Evolutionary conservation across 2,888 invertebrate species (phyloP).

Genomic region (Drosophila monieri): DNA sequence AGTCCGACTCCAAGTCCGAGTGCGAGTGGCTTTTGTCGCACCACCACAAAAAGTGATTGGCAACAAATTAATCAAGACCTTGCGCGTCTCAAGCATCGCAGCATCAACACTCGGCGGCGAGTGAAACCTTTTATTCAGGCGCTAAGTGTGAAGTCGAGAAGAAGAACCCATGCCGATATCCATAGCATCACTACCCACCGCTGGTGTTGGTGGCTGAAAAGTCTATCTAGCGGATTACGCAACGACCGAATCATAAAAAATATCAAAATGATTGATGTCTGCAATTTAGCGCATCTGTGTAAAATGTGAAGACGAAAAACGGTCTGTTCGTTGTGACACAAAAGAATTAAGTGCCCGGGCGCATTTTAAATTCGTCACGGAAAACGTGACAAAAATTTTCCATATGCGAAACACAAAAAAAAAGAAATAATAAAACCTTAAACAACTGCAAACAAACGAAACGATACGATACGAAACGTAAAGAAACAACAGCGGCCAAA

Average conservation of each 20-base stretch:
- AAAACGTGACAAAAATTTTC: conserved; percentile 77
- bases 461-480: conserved; percentile 40
- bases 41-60: conserved; percentile 72
- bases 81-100: conserved; percentile 54
- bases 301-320: conserved; percentile 59
- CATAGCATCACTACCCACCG: conserved; percentile 2
- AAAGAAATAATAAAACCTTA: conserved; percentile 29
- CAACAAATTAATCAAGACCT: conserved; percentile 79
- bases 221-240: conserved; percentile 58
- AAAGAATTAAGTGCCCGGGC: conserved; percentile 77
- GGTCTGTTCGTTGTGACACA: conserved; percentile 49
- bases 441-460: conserved; percentile 34
- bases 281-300: conserved; percentile 77
- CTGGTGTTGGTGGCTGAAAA: conserved; percentile 7
- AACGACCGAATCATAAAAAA: conserved; percentile 54
- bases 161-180: conserved; percentile 46
- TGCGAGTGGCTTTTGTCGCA: conserved; percentile 69
- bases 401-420: conserved; percentile 59
- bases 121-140: conserved; percentile 44
- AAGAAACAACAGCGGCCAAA: conserved; percentile 38
- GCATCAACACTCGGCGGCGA: conserved; percentile 7
- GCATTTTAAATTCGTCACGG: conserved; percentile 78
- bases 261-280: conserved; percentile 70
- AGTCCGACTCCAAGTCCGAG: background rate
- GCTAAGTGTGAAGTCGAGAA: conserved; percentile 48